Evolutionary conservation across 2,888 invertebrate genomes (phyloP).

Genomic region (Lycaena phlaeas): DNA sequence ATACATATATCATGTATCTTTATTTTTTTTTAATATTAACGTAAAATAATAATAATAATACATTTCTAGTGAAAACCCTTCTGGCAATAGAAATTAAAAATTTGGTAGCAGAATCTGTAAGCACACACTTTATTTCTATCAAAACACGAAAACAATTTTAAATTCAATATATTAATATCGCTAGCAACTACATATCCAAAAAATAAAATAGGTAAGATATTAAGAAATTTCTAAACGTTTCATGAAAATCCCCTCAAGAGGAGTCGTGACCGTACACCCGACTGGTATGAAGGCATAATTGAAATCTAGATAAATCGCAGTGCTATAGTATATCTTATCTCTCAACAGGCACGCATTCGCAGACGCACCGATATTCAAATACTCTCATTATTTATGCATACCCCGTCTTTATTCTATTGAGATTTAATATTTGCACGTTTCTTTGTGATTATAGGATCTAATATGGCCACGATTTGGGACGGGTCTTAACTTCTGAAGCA

Average conservation of each 20-base stretch:
- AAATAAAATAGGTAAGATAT: background rate
- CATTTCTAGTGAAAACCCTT: too few species aligned
- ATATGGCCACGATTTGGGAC: constrained; percentile 3
- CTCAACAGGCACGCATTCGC: constrained; percentile 52
- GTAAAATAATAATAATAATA: too few species aligned
- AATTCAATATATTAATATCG: background rate
- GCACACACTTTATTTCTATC: too few species aligned
- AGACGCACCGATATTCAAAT: constrained; percentile 47
- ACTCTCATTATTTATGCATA: constrained; percentile 52
- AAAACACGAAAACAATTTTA: too few species aligned
- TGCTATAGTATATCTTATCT: constrained; percentile 51
- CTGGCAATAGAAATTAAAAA: too few species aligned
- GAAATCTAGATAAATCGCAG: constrained; percentile 70
- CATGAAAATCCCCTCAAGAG: constrained; percentile 3
- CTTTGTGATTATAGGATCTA: constrained; percentile 9
- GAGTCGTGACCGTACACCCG: constrained; percentile 60
- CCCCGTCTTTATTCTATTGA: constrained; percentile 25
- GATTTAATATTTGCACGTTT: constrained; percentile 8
- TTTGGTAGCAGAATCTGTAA: too few species aligned
- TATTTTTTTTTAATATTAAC: too few species aligned
- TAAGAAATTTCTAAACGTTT: constrained; percentile 6
- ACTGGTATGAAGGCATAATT: constrained; percentile 67
- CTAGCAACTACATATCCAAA: background rate
- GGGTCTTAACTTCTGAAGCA: constrained; percentile 4
- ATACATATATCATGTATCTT: too few species aligned